Base-by-base conservation (phyloP, 2,888 invertebrate genomes). In the Troides oblongomaculatus region DNA sequence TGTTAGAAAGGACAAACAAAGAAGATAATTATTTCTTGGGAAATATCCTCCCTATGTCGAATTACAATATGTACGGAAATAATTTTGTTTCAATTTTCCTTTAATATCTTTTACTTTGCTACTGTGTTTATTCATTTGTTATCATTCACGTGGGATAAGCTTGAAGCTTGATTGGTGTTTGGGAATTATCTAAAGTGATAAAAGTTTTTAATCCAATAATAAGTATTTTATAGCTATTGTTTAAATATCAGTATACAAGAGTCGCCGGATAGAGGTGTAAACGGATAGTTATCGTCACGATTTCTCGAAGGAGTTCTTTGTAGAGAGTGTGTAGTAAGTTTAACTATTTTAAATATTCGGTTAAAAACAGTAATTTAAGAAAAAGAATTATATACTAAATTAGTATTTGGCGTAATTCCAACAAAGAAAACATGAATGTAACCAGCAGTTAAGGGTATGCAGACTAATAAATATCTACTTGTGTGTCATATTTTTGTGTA, bases 391-490 rank as follows among this genome's bases (percentile, higher is more conserved):
- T 1, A 57, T 21, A 21, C 14, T n/a, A 21, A 10, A 57, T n/a
- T 57, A 18, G 57, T 57, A 6, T 57, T 23, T 57, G 57, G 57
- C 57, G 21, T 21, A 21, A 57, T 57, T n/a, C 57, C 57, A n/a
- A 21, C 6, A 57, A 57, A 57, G 57, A 57, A 57, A 53, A 53
- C 53, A 57, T 57, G n/a, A 57, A 57, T n/a, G 57, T 57, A 57
- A 4, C 21, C 21, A 57, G 57, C 57, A 57, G 57, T 57, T 57
- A 57, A 21, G 18, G 21, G 57, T 57, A 21, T 57, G 57, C 57
- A 21, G 57, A 21, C 10, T 57, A 57, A 57, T 57, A 57, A 57
- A 57, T 57, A 57, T 8, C 57, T 21, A 57, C 21, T 21, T 57
- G 8, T 21, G 8, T 57, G 23, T 57, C 6, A 57, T 21, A 57